Evolutionary conservation across 2,797 vertebrate genomes (phyloP).

Genomic region (Chelon auratus): DNA sequence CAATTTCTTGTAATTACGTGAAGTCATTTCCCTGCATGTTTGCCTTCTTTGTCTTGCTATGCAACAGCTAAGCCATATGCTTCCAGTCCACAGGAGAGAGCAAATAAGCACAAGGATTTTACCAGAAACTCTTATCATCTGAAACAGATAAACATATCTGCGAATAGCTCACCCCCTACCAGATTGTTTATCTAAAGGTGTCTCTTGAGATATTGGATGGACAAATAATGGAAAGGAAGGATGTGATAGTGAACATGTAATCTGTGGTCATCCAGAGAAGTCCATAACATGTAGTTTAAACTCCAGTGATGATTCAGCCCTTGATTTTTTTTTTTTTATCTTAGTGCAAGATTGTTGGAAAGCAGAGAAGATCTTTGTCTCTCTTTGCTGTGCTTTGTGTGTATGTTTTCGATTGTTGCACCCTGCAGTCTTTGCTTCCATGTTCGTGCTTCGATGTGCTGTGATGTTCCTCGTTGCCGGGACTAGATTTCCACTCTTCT

Average conservation of each 20-base stretch:
- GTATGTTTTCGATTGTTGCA: not conserved
- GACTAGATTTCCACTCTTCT: constrained; percentile 53
- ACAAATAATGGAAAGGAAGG: constrained; percentile 34
- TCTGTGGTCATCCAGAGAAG: constrained; percentile 19
- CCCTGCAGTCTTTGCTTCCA: not conserved
- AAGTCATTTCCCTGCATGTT: constrained; percentile 48
- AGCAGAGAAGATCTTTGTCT: not conserved
- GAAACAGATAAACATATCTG: constrained; percentile 59
- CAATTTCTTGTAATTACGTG: constrained; percentile 56
- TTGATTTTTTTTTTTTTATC: constrained; percentile 20
- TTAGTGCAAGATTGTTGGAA: constrained; percentile 15
- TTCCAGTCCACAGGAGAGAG: constrained; percentile 58
- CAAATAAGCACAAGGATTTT: constrained; percentile 49
- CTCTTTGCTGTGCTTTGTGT: constrained; percentile 1
- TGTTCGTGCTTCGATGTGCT: constrained; percentile 17
- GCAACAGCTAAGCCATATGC: constrained; percentile 68
- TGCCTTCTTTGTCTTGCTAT: constrained; percentile 59
- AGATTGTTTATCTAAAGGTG: constrained; percentile 61
- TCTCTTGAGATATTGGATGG: constrained; percentile 29
- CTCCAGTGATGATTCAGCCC: constrained; percentile 3
- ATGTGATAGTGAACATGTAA: constrained; percentile 19
- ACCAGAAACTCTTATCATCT: constrained; percentile 60
- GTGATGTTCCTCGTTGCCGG: constrained; percentile 40
- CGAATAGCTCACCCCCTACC: constrained; percentile 18
- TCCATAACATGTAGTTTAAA: constrained; percentile 12